These are phyloP conservation scores for Pteronotus mesoamericanus DNA, from an alignment of 2,797 vertebrate genomes.

Conservation along the genomic window DNA sequence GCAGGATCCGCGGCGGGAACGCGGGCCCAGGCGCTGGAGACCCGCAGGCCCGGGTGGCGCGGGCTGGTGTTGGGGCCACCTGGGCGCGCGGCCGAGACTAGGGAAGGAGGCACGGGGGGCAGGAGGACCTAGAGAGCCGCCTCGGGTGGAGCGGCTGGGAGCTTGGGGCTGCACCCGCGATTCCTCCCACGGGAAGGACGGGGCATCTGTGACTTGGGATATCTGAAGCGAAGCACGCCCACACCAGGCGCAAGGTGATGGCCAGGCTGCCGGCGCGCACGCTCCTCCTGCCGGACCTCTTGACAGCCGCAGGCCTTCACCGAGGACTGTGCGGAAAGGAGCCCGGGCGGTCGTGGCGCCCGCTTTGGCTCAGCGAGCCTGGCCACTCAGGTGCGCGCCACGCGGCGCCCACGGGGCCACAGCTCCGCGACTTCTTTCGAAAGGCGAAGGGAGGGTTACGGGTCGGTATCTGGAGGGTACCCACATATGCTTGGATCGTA, in stretches of 20 bases:
- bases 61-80: neutral
- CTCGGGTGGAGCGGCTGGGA: neutral
- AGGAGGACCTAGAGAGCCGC: neutral
- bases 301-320: neutral
- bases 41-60: neutral
- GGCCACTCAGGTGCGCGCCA: neutral
- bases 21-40: neutral
- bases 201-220: neutral
- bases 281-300: neutral
- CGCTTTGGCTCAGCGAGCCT: fast-evolving
- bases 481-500: neutral
- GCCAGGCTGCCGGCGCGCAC: neutral
- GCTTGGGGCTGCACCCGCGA: neutral
- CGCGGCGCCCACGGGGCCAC: neutral
- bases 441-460: neutral
- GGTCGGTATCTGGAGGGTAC: neutral
- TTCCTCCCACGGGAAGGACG: neutral
- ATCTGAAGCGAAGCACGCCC: neutral
- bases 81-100: neutral
- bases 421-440: neutral
- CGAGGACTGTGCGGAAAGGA: neutral
- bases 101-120: neutral
- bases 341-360: neutral
- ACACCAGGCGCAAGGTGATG: neutral
- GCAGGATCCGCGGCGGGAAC: slow-evolving; percentile 12